phyloP scores from a whole-genome alignment of 2,888 invertebrate species.

The Rhopalosiphum nymphaeae region DNA sequence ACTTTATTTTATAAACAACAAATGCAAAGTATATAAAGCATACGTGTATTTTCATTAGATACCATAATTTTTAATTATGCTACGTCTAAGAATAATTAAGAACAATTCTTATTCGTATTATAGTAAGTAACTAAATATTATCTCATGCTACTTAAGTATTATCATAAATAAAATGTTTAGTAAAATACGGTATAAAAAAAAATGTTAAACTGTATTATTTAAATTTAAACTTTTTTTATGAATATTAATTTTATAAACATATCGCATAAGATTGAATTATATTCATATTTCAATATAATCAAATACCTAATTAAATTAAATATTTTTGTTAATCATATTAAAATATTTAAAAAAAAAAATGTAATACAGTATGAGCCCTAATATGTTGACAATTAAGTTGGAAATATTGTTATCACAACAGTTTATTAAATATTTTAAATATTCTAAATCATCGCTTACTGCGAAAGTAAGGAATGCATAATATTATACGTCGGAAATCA shows the following conservation, averaged over 20 bases:
- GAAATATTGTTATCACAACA: not conserved
- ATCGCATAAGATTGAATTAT: not conserved
- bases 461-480: not conserved
- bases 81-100: not conserved
- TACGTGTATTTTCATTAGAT: not conserved
- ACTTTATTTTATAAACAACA: not conserved
- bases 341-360: not conserved
- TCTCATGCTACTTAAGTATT: not conserved
- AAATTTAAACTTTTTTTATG: not conserved
- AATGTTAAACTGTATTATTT: not conserved
- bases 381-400: not conserved
- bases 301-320: not conserved
- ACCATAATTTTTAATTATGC: not conserved
- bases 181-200: not conserved
- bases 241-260: not conserved
- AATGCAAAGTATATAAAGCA: not conserved
- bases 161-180: not conserved
- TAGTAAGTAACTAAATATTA: not conserved
- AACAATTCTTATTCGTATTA: not conserved
- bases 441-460: not conserved
- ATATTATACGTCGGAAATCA: not conserved
- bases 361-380: not conserved
- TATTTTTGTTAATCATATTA: not conserved
- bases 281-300: not conserved
- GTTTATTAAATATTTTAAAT: too few species aligned